phyloP scores from a whole-genome alignment of 1,140 invertebrate species.

The Drosophila chauvacae region DNA sequence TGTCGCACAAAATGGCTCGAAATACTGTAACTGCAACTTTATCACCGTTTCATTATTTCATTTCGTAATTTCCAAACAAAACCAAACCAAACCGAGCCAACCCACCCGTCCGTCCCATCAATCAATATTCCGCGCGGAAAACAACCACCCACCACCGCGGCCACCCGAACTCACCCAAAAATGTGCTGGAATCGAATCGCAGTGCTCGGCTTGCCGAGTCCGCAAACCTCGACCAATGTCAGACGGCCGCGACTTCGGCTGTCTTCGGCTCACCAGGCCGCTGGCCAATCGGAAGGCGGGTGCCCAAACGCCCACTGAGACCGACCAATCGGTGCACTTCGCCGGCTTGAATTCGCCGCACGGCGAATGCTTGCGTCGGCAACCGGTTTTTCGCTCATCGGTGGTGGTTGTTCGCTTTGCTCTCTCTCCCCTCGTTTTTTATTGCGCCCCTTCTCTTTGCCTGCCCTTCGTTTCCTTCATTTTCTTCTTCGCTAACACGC shows the following conservation, averaged over 20 bases:
- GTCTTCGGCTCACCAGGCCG: slow-evolving; percentile 13
- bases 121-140: slow-evolving; percentile 62
- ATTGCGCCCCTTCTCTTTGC: neutral
- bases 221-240: slow-evolving; percentile 20
- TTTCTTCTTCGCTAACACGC: slow-evolving; percentile 20
- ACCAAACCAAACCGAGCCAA: slow-evolving; percentile 31
- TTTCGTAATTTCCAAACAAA: slow-evolving; percentile 12
- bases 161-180: slow-evolving; percentile 33
- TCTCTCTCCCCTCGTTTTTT: slow-evolving; percentile 16
- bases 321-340: slow-evolving; percentile 24
- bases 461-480: slow-evolving; percentile 37
- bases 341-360: slow-evolving; percentile 34
- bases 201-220: slow-evolving; percentile 24
- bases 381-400: slow-evolving; percentile 48
- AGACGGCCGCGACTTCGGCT: slow-evolving; percentile 5
- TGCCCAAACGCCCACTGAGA: slow-evolving; percentile 11
- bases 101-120: slow-evolving; percentile 57
- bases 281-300: slow-evolving; percentile 13
- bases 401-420: slow-evolving; percentile 20
- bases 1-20: neutral
- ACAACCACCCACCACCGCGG: slow-evolving; percentile 50
- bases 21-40: neutral
- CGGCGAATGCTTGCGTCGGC: slow-evolving; percentile 28
- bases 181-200: slow-evolving; percentile 17
- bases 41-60: neutral